Evolutionary conservation across 2,797 vertebrate species (phyloP), one percentile per base, ranked within the genome.

Genomic region (Melopsittacus undulatus): DNA sequence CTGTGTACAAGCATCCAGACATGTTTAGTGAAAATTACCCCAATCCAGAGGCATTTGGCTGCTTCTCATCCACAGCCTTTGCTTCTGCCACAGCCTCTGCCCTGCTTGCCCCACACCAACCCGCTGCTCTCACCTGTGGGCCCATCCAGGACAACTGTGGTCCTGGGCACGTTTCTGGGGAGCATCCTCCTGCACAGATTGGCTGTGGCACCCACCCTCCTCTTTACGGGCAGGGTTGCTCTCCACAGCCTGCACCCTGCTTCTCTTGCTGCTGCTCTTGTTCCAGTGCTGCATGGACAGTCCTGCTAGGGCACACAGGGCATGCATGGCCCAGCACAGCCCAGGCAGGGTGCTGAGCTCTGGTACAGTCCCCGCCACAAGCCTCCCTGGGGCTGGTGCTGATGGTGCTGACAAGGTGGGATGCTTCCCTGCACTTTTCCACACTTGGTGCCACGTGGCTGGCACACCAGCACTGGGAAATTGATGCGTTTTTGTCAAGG

Each of bases 291-390:
- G 97, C 42, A 97, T 80, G 2, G 85, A 97, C 81, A 98, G 97
- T 70, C 98, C 96, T 3, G 95, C 94, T 94, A 99, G 96, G 2
- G 95, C 96, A 67, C 98, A 98, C 57, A 98, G 92, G 0, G 97
- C 57, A 2, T 98, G 98, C 98, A 94, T 91, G 72, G 75, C 75
- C 30, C 42, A 5, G 0, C 22, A 8, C 48, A 26, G 77, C 42
- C 10, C 0, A 1, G 67, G 9, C 52, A 80, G 18, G 51, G 3
- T 8, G 64, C 73, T 4, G 10, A 49, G 61, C 43, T 74, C 46
- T 2, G 13, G 54, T 15, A 1, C 2, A 4, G 30, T 22, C 2
- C 26, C 27, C 0, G 16, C 30, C 3, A 4, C 40, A 5, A 72
- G 46, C 26, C 43, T 30, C 48, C 11, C 22, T 2, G 1, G 4